Percentiles rank a stretch among this genome's conserved stretches.
Conservation (phyloP, 2,888 invertebrate genomes). For the Nebria brevicollis region DNA sequence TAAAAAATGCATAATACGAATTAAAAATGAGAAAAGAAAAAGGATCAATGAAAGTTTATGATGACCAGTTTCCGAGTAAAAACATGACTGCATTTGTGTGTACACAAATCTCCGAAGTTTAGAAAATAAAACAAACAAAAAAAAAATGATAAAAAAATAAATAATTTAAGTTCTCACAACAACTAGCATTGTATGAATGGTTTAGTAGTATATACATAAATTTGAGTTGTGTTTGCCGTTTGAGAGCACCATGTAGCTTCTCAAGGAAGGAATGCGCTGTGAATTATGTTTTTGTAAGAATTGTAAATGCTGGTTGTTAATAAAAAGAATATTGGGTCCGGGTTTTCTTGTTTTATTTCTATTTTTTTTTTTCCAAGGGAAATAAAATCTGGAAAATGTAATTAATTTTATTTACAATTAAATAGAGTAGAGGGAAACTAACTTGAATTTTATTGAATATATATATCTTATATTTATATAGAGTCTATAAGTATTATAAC, state of each 20-base stretch:
- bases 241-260: slow-evolving; percentile 38
- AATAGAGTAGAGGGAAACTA: background rate
- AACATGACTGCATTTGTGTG: slow-evolving; percentile 45
- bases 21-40: slow-evolving; percentile 27
- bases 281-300: slow-evolving; percentile 59
- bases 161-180: slow-evolving; percentile 40
- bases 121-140: slow-evolving; percentile 14
- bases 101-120: slow-evolving; percentile 40
- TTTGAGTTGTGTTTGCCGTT: slow-evolving; percentile 35
- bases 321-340: slow-evolving; percentile 55
- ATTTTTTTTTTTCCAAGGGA: slow-evolving; percentile 12
- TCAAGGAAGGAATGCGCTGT: slow-evolving; percentile 54
- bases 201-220: slow-evolving; percentile 27
- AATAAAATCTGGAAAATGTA: background rate
- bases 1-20: slow-evolving; percentile 38
- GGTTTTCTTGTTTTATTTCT: slow-evolving; percentile 42
- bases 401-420: background rate
- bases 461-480: no score
- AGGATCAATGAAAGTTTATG: slow-evolving; percentile 25
- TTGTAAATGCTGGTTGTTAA: slow-evolving; percentile 64
- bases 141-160: slow-evolving; percentile 1
- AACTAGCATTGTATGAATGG: slow-evolving; percentile 45
- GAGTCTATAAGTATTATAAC: no score
- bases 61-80: slow-evolving; percentile 35
- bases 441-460: background rate